Percentiles rank a stretch among this genome's conserved stretches.
These are phyloP conservation scores for Bradysia coprophila DNA, from an alignment of 1,140 invertebrate species.

Conservation along the genomic window DNA sequence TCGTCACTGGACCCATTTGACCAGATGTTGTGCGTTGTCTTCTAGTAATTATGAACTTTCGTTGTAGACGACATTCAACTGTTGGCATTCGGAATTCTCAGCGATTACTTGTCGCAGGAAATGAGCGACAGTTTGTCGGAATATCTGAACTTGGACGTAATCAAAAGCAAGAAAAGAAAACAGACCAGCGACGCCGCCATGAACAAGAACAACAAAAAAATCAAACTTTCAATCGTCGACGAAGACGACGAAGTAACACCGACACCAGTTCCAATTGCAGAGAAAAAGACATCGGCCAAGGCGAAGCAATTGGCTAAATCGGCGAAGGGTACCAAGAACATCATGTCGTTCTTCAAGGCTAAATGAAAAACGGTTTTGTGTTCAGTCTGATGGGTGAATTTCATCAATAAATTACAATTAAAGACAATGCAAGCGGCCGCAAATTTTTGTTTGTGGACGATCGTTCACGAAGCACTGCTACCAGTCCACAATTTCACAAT, in stretches of 20 bases:
- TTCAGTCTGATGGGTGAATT: too few species aligned
- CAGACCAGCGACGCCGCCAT: constrained; percentile 16
- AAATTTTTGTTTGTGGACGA: too few species aligned
- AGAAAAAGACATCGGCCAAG: constrained; percentile 32
- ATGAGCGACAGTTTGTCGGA: constrained; percentile 36
- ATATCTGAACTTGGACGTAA: constrained; percentile 36
- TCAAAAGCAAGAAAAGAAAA: constrained; percentile 19
- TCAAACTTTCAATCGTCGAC: constrained; percentile 8
- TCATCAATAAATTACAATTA: too few species aligned
- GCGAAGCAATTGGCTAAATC: constrained; percentile 53
- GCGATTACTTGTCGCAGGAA: constrained; percentile 47
- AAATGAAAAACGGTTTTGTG: neutral
- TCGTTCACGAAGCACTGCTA: too few species aligned
- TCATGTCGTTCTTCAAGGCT: constrained; percentile 52
- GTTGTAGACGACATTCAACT: too few species aligned
- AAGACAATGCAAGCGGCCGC: too few species aligned
- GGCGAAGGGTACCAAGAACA: constrained; percentile 50
- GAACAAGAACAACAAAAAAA: constrained; percentile 2
- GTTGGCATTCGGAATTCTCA: constrained; percentile 40
- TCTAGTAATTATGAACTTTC: too few species aligned
- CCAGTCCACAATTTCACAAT: too few species aligned
- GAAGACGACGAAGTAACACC: constrained; percentile 5
- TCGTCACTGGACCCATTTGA: constrained; percentile 42
- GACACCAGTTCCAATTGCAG: constrained; percentile 20
- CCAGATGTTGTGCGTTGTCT: neutral